Evolutionary conservation across 2,797 vertebrate species (phyloP).

Genomic region (Coracias cyanogaster): DNA sequence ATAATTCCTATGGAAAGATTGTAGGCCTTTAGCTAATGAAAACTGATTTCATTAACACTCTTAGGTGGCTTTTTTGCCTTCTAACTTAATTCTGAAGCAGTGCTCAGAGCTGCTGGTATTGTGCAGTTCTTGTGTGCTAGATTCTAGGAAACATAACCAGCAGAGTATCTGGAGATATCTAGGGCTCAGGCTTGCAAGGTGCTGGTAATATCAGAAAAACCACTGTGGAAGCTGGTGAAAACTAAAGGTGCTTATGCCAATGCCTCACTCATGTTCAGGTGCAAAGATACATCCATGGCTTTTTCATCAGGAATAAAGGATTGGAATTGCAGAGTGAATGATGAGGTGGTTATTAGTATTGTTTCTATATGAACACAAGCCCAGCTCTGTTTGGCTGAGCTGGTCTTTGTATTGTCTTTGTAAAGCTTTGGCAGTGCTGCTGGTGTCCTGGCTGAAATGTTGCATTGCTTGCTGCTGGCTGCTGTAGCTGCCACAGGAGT

Average conservation of each 20-base stretch:
- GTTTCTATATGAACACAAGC: neutral
- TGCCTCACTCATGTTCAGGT: neutral
- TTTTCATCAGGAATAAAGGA: neutral
- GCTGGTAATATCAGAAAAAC: neutral
- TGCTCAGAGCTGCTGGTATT: neutral
- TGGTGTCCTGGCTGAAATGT: neutral
- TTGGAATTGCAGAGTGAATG: neutral
- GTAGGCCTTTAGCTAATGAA: neutral
- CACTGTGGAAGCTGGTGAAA: neutral
- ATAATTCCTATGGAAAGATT: neutral
- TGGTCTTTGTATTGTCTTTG: neutral
- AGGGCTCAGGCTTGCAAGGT: neutral
- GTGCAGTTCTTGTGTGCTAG: neutral
- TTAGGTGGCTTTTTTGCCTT: neutral
- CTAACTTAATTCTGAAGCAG: neutral
- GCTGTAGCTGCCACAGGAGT: neutral
- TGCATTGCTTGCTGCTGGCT: neutral
- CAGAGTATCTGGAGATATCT: neutral
- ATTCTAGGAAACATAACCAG: neutral
- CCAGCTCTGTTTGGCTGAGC: neutral
- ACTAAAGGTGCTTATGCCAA: fast-evolving
- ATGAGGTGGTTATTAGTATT: neutral
- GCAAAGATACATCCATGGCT: neutral
- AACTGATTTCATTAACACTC: neutral
- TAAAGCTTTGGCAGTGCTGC: neutral